Percentiles rank a stretch among this genome's conserved stretches.
phyloP scores from a whole-genome alignment of 1,140 invertebrate genomes.

The Apis florea region DNA sequence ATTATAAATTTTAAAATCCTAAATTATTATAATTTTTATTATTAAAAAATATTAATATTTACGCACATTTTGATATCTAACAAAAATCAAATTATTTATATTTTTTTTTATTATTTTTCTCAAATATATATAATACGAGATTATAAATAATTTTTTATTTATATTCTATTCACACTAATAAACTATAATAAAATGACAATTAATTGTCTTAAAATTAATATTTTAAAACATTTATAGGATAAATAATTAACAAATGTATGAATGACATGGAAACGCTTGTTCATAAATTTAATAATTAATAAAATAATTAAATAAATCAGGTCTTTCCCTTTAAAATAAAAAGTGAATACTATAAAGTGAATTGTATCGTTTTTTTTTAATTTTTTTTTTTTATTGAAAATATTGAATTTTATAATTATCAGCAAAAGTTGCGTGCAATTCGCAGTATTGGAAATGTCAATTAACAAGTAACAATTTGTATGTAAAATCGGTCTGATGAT shows the following conservation, averaged over 20 bases:
- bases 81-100: slow-evolving; percentile 11
- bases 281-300: slow-evolving; percentile 1
- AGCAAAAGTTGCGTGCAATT: slow-evolving; percentile 36
- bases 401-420: slow-evolving; percentile 21
- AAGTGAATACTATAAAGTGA: not conserved
- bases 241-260: slow-evolving; percentile 5
- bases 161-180: not conserved
- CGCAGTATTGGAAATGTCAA: slow-evolving; percentile 70
- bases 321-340: slow-evolving; percentile 16
- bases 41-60: not conserved
- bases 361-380: not conserved
- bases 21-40: slow-evolving; percentile 17
- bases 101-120: not conserved
- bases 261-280: not conserved
- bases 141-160: not conserved
- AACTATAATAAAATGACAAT: not conserved
- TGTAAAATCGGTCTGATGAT: slow-evolving; percentile 57
- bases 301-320: not conserved
- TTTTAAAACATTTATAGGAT: not conserved
- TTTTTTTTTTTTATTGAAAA: not conserved
- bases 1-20: not conserved
- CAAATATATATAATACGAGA: not conserved
- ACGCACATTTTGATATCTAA: slow-evolving; percentile 6
- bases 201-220: not conserved
- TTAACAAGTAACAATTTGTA: slow-evolving; percentile 60